phyloP scores from a whole-genome alignment of 2,797 vertebrate species.

The Leptoclinus maculatus region DNA sequence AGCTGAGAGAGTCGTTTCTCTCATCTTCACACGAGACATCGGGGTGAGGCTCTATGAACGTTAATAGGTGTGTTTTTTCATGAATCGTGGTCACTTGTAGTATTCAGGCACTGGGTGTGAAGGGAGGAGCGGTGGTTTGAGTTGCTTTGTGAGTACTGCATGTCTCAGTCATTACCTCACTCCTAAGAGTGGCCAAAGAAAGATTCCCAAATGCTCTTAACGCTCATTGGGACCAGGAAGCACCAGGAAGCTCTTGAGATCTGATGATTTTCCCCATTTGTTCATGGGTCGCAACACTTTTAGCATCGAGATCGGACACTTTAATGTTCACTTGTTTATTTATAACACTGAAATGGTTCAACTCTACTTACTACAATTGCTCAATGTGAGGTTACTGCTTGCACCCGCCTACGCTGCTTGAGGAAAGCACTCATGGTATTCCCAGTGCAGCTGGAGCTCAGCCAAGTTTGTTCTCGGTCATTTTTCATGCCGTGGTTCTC shows the following conservation, averaged over 20 bases:
- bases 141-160: neutral
- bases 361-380: constrained; percentile 5
- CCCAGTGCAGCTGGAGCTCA: constrained; percentile 27
- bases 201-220: constrained; percentile 3
- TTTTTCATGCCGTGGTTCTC: neutral
- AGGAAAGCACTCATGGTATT: constrained; percentile 45
- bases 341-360: constrained; percentile 5
- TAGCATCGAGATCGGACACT: neutral
- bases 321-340: neutral
- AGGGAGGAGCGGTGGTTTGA: constrained; percentile 4
- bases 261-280: neutral
- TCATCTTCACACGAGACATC: constrained; percentile 1
- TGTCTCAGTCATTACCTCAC: constrained; percentile 6
- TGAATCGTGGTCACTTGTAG: constrained; percentile 23
- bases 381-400: constrained; percentile 5
- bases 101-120: constrained; percentile 28
- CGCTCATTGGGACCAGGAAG: neutral
- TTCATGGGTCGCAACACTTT: neutral
- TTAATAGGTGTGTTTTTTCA: neutral
- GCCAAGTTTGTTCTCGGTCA: constrained; percentile 21
- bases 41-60: neutral
- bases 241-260: neutral
- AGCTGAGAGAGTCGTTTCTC: neutral
- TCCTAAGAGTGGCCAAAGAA: neutral
- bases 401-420: constrained; percentile 30